Base-by-base conservation (phyloP, 2,888 invertebrate species). In the Aspidiotus destructor region DNA sequence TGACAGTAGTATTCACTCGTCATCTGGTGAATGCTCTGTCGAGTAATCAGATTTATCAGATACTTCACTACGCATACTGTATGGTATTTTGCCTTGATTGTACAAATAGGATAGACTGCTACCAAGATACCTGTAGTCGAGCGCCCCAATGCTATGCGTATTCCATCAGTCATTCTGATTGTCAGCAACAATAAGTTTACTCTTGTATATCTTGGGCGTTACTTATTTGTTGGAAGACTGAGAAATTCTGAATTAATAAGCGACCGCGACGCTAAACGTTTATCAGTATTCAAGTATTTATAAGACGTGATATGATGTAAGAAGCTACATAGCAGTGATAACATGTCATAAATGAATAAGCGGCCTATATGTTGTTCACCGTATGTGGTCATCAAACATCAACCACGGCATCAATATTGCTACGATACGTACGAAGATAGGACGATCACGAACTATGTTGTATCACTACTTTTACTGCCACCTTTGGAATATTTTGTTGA, bases 111-210 rank as follows among this genome's bases (percentile, higher is more conserved):
- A 28, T 28, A 28, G 28, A 28, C 28, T 28, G 28, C 28, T 28
- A 28, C 28, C 28, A 28, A 28, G 28, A 28, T 28, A 28, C 28
- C 28, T 28, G 28, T 28, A 28, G 28, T 28, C 28, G 28, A 28
- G 28, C 28, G 28, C 28, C 28, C 28, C 28, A 62, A 48, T 54
- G 28, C 17, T 54, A 54, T 28, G 62, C 52, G 62, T 52, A 62
- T 54, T 62, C 62, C 62, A 62, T 62, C 62, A 62, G 28, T 62
- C 62, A 62, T 62, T 53, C 54, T 62, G 62, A 62, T 62, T 62
- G 54, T 52, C 62, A 52, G 62, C 62, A 62, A 62, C 54, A 62
- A 62, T 62, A 62, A n/a, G 52, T 28, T 28, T 28, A 28, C 28
- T 28, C 28, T 28, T 28, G 28, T 28, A 28, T 28, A 28, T 28